These are phyloP conservation scores for Apteryx owenii DNA, from an alignment of 2,113 vertebrate species.

Conservation along the genomic window DNA sequence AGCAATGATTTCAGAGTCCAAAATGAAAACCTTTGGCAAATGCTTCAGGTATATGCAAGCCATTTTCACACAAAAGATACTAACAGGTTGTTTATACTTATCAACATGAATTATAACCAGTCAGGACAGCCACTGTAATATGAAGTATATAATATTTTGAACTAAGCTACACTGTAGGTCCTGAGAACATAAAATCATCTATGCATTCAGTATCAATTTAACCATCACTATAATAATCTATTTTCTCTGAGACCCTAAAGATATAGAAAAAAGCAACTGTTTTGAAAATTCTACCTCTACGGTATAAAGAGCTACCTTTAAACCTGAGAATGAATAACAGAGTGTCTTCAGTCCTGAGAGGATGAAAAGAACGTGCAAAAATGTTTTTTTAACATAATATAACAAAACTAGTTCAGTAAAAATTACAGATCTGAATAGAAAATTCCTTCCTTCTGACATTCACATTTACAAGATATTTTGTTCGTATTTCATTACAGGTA, in stretches of 20 bases:
- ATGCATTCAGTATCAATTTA: conserved; percentile 48
- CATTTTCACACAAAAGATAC: background rate
- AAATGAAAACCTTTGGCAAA: background rate
- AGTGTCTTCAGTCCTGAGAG: conserved; percentile 37
- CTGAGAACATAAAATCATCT: background rate
- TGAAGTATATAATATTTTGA: background rate
- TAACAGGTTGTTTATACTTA: background rate
- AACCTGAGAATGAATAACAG: conserved; percentile 61
- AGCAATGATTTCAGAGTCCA: background rate
- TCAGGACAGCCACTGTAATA: background rate
- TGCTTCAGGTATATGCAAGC: background rate
- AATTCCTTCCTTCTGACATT: conserved; percentile 1
- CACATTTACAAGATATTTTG: background rate
- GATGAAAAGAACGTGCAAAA: conserved; percentile 26
- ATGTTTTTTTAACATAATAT: conserved; percentile 7
- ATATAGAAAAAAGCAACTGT: conserved; percentile 44
- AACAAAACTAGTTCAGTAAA: background rate
- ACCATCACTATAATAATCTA: conserved; percentile 30
- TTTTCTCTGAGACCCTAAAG: conserved; percentile 46
- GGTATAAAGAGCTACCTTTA: conserved; percentile 26
- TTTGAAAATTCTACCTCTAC: conserved; percentile 55
- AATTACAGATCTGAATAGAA: conserved; percentile 9
- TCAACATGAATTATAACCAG: background rate
- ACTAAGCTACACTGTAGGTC: background rate
- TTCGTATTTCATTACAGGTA: background rate